Base-by-base conservation (phyloP, 2,113 vertebrate species). In the Mesembrinibis cayennensis region DNA sequence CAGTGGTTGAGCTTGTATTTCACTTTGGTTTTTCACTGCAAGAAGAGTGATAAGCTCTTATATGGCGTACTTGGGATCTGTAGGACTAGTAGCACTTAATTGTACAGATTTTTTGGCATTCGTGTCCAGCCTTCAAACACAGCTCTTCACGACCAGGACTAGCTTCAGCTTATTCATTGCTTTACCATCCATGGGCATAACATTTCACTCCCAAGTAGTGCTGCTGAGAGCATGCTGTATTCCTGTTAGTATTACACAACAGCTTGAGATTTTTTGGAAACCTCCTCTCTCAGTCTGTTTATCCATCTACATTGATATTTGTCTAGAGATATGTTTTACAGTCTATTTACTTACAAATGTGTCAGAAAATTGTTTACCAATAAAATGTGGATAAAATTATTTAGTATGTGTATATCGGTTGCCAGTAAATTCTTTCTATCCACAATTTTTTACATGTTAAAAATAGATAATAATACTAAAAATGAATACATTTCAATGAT, bases 111-210 rank as follows among this genome's bases (percentile, higher is more conserved):
- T 91, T 88, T 69, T 77, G 77, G 82, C 62, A 66, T 44, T 61
- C 5, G 0, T 61, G 23, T 81, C 76, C 66, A 87, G 65, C 56
- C 70, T 93, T 92, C 77, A n/a, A 79, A 70, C 65, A 59, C 65
- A 66, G 22, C 16, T 4, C 71, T 94, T 91, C 86, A 32, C 0
- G 13, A 92, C 76, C 86, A 71, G 94, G 89, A 96, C 94, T 97
- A 74, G 93, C 32, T 38, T 32, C 30, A 87, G 83, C 49, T 80
- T 95, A 67, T 86, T 95, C 97, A 66, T 95, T 95, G 97, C 95
- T 94, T 98, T 97, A 98, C 98, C 98, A 98, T 98, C 97, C 98
- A 98, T 98, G 98, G 98, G 97, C 97, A 98, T 97, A 96, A 95
- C 44, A 69, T 74, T 87, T 95, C 11, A 2, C 95, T 92, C 70